A percentile compares a stretch with the other conserved stretches of the same genome.
These are phyloP conservation scores for Drosophila melanosoma DNA, from an alignment of 2,888 invertebrate genomes.

Conservation along the genomic window DNA sequence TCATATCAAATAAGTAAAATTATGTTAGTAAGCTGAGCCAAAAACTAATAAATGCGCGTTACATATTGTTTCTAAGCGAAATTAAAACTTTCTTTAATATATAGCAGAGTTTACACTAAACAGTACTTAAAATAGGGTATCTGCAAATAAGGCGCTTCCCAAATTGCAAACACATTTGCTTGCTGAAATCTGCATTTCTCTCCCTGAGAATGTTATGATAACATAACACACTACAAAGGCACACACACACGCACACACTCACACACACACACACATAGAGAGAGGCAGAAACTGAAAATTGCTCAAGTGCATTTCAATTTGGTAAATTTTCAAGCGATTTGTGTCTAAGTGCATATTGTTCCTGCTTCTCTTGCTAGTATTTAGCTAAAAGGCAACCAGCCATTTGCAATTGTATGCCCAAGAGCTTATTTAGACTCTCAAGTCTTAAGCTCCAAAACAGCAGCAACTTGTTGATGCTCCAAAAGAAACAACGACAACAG, in stretches of 20 bases:
- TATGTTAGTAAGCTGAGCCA: background rate
- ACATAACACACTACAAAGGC: background rate
- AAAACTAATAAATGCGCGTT: background rate
- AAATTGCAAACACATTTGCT: background rate
- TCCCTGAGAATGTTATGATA: background rate
- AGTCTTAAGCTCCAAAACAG: conserved; percentile 1
- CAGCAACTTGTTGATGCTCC: conserved; percentile 39
- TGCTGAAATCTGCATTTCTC: background rate
- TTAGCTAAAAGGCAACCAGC: conserved; percentile 4
- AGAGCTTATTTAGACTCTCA: background rate
- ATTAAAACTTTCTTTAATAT: background rate
- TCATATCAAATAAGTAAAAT: background rate
- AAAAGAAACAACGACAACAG: background rate
- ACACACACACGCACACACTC: background rate
- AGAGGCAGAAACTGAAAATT: background rate
- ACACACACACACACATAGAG: background rate
- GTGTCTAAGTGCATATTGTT: conserved; percentile 35
- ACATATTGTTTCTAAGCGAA: background rate
- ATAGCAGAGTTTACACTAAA: too few species aligned
- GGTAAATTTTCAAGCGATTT: conserved; percentile 31
- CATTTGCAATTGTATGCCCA: conserved; percentile 16
- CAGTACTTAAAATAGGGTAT: background rate
- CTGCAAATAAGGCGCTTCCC: background rate
- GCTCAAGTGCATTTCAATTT: conserved; percentile 41
- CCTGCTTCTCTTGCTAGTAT: background rate